phyloP scores from a whole-genome alignment of 2,797 vertebrate genomes.

The Crypturellus tataupa region DNA sequence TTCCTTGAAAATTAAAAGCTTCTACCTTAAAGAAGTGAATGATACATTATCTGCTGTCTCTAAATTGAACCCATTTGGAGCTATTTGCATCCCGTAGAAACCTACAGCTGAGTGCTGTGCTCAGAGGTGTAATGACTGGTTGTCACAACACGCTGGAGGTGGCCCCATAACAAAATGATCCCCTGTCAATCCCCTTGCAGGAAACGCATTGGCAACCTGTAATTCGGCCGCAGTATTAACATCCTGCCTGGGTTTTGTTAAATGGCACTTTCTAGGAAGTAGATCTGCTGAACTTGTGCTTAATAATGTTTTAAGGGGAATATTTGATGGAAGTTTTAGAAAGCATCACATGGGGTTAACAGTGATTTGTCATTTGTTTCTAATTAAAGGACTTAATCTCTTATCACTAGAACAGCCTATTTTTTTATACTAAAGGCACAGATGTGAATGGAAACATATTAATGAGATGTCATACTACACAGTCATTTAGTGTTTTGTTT shows the following conservation, averaged over 20 bases:
- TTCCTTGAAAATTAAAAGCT: slow-evolving; percentile 84
- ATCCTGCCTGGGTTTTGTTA: slow-evolving; percentile 96
- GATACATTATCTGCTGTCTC: slow-evolving; percentile 94
- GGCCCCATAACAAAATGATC: slow-evolving; percentile 97
- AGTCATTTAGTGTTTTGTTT: slow-evolving; percentile 88
- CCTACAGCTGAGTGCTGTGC: slow-evolving; percentile 98
- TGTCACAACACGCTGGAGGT: slow-evolving; percentile 99
- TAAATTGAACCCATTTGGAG: slow-evolving; percentile 98
- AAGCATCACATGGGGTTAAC: slow-evolving; percentile 92
- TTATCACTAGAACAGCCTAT: slow-evolving; percentile 89
- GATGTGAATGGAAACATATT: slow-evolving; percentile 91
- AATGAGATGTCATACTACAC: slow-evolving; percentile 88
- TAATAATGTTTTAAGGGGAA: slow-evolving; percentile 93
- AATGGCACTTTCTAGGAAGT: slow-evolving; percentile 99
- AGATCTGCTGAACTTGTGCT: slow-evolving; percentile 97
- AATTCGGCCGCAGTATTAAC: slow-evolving; percentile 90
- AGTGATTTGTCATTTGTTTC: slow-evolving; percentile 98
- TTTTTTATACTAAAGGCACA: slow-evolving; percentile 90
- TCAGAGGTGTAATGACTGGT: slow-evolving; percentile 97
- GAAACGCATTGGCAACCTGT: slow-evolving; percentile 97
- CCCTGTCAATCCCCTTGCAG: slow-evolving; percentile 95
- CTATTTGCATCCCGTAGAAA: slow-evolving; percentile 98
- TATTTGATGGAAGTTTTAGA: slow-evolving; percentile 89
- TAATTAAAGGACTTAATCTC: slow-evolving; percentile 95
- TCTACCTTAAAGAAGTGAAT: slow-evolving; percentile 89